These are phyloP conservation scores for Aspiorhynchus laticeps DNA, from an alignment of 2,113 vertebrate genomes.

Conservation along the genomic window DNA sequence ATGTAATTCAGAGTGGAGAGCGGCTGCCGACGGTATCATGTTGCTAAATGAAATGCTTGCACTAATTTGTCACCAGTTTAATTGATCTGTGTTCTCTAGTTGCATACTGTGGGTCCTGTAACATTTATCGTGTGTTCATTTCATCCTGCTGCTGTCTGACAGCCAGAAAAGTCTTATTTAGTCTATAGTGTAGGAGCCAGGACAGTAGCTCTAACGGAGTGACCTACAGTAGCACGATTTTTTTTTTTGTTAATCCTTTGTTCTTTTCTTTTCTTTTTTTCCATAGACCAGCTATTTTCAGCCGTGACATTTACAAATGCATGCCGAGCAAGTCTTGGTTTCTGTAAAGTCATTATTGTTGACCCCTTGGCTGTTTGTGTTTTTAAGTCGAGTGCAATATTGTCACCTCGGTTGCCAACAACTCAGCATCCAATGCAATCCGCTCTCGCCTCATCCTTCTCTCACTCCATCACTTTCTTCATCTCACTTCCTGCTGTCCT, in stretches of 20 bases:
- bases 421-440: slow-evolving; percentile 29
- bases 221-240: slow-evolving; percentile 43
- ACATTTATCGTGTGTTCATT: slow-evolving; percentile 44
- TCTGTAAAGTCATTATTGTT: slow-evolving; percentile 58
- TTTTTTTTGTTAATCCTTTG: slow-evolving; percentile 53
- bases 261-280: slow-evolving; percentile 36
- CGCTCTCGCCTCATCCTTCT: slow-evolving; percentile 10
- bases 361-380: slow-evolving; percentile 52
- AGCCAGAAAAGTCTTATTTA: slow-evolving; percentile 49
- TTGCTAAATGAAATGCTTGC: slow-evolving; percentile 63
- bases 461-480: slow-evolving; percentile 31
- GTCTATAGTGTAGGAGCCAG: slow-evolving; percentile 30
- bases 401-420: slow-evolving; percentile 24
- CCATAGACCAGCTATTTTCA: slow-evolving; percentile 48
- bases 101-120: slow-evolving; percentile 51
- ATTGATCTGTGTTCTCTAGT: slow-evolving; percentile 61
- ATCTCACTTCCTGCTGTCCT: background rate
- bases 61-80: slow-evolving; percentile 61
- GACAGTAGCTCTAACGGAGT: slow-evolving; percentile 29
- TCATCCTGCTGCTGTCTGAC: slow-evolving; percentile 50
- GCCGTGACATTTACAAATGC: slow-evolving; percentile 61
- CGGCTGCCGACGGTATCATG: slow-evolving; percentile 53
- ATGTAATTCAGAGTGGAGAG: slow-evolving; percentile 55
- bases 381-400: slow-evolving; percentile 37
- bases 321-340: slow-evolving; percentile 54